Base-by-base conservation (phyloP, 2,797 vertebrate species). In the Benthosema pterotum region DNA sequence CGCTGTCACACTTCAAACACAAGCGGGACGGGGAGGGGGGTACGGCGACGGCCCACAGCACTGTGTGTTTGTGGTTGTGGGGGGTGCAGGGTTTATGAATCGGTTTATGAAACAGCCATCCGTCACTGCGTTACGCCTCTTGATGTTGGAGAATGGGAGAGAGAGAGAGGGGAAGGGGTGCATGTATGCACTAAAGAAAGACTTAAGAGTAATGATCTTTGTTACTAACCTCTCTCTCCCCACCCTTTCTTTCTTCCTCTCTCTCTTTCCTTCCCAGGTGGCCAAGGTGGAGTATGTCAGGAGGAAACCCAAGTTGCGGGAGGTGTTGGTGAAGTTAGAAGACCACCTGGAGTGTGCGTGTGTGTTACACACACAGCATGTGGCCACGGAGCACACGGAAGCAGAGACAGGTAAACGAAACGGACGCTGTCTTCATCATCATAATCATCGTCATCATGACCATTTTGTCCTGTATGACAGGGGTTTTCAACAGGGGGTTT, bases 241-340 rank as follows among this genome's bases (percentile, higher is more conserved):
- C 9, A 38, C 32, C 32, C 60, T 56, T 60, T 64, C 69, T 75
- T 47, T 69, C 71, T 66, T 28, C 82, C 52, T 47, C 57, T 38
- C 60, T 38, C 11, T 75, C 67, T 56, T 60, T 64, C 69, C 74
- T 46, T 69, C 72, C 65, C 90, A 99, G 97, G 97, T 99, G 91
- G 97, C 96, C 77, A 98, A 99, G 92, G 95, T 99, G 93, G 97
- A 98, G 87, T 99, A 98, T 61, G 89, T 97, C 87, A 94, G 93
- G 84, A 96, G 95, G 91, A 97, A 88, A 88, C 95, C 96, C 67
- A 97, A 96, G 90, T 94, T 99, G 90, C 98, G 96, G 92, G 97
- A 99, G 91, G 97, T 99, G 78, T 93, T 96, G 83, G 95, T 99
- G 86, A 91, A 94, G 89, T 91, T 99, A 93, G 97, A 99, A 91